Evolutionary conservation across 2,888 invertebrate species (phyloP), one percentile per base, ranked within the genome.

Genomic region (Nasonovia ribisnigri): DNA sequence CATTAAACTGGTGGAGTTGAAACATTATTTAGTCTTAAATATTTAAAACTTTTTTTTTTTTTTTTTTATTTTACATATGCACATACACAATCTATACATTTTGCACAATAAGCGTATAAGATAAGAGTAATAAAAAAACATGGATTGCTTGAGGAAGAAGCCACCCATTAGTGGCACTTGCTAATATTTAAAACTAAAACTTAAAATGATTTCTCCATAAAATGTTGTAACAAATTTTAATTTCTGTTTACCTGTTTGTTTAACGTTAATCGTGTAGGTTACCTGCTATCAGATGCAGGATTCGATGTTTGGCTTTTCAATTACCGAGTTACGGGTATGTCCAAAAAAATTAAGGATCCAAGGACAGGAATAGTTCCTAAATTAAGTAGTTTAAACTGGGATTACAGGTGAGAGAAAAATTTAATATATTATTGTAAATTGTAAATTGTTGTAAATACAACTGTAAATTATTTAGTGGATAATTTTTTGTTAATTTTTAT

Each of bases 301-400:
- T 94, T 94, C 26, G 94, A 94, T 77, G 94, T 94, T 67, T 94
- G 94, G 94, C 88, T 94, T 77, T 94, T 94, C 88, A 94, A 94
- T 89, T 93, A 92, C 48, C 93, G 94, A 92, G 94, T 93, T 43
- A 94, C 86, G 6, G 94, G 94, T 88, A 60, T 94, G 36, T 94
- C 94, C 0, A 89, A 92, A 77, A 94, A 94, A 57, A 88, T 94
- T 54, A 92, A 84, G 20, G 89, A 92, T 89, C 92, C 92, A 1
- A 88, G 43, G 3, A 92, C 92, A n/a, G 84, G 84, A 43, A 43
- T 48, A 2, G 24, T 84, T n/a, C 92, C 77, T 89, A 43, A 57
- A n/a, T 57, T 92, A 16, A 29, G 54, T 42, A 51, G 24, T 36
- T 36, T 92, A 54, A 92, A 92, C n/a, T 94, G 94, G 94, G 92